phyloP scores from a whole-genome alignment of 1,140 invertebrate genomes.

The Drosophila pruinosa region DNA sequence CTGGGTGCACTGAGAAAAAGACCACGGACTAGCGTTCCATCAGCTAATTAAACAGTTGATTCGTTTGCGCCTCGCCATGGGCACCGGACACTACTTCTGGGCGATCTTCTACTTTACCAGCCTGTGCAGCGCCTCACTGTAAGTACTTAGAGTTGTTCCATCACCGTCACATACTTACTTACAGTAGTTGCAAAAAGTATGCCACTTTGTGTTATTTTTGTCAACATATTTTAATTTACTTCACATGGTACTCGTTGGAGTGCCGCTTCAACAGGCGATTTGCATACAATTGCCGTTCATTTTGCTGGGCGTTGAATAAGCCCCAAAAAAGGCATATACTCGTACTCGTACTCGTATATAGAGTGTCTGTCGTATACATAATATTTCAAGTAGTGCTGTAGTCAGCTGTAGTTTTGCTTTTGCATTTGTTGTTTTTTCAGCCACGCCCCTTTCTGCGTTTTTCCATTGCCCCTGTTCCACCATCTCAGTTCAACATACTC shows the following conservation, averaged over 20 bases:
- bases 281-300: conserved; percentile 76
- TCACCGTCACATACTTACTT: neutral
- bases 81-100: conserved; percentile 82
- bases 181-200: conserved; percentile 54
- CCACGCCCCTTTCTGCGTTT: conserved; percentile 7
- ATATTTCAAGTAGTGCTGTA: conserved; percentile 45
- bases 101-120: conserved; percentile 82
- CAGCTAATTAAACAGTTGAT: neutral
- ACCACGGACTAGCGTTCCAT: neutral
- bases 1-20: conserved; percentile 12
- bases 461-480: neutral
- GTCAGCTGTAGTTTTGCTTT: conserved; percentile 39
- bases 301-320: conserved; percentile 28
- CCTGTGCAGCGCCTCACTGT: conserved; percentile 82
- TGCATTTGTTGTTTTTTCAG: conserved; percentile 35
- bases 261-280: conserved; percentile 51
- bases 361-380: conserved; percentile 22
- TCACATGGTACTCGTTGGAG: conserved; percentile 52
- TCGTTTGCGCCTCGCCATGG: conserved; percentile 64
- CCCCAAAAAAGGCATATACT: conserved; percentile 1
- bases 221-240: conserved; percentile 36
- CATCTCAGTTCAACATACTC: conserved; percentile 22
- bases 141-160: conserved; percentile 53
- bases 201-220: conserved; percentile 39
- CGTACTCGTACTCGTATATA: conserved; percentile 1